Percentiles rank a stretch among this genome's conserved stretches.
These are phyloP conservation scores for Pammene aurita DNA, from an alignment of 2,888 invertebrate genomes.

Conservation along the genomic window DNA sequence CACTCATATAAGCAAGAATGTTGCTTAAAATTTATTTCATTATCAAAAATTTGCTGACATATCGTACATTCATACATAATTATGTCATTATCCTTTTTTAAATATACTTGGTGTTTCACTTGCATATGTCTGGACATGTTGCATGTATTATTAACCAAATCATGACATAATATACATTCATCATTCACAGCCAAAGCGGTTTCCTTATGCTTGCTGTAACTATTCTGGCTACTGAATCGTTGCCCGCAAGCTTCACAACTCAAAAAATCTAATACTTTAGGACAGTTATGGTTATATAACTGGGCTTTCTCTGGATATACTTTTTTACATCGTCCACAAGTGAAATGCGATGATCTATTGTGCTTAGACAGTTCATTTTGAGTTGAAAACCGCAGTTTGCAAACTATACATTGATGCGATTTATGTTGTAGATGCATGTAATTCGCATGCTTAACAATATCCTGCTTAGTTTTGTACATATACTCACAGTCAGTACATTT, in stretches of 20 bases:
- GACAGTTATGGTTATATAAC: slow-evolving; percentile 19
- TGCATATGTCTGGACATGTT: slow-evolving; percentile 36
- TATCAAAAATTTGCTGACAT: not conserved
- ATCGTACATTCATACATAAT: slow-evolving; percentile 22
- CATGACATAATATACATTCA: slow-evolving; percentile 12
- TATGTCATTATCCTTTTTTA: slow-evolving; percentile 1
- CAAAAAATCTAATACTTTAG: not conserved
- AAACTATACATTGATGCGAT: slow-evolving; percentile 21
- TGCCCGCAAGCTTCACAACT: slow-evolving; percentile 29
- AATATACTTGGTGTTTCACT: slow-evolving; percentile 19
- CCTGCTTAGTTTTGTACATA: slow-evolving; percentile 23
- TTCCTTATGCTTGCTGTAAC: slow-evolving; percentile 20
- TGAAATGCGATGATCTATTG: slow-evolving; percentile 6
- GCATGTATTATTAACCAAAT: slow-evolving; percentile 15
- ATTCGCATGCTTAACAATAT: slow-evolving; percentile 34
- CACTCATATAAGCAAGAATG: slow-evolving; percentile 30
- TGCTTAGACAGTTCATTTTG: slow-evolving; percentile 22
- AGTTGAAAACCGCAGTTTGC: slow-evolving; percentile 22
- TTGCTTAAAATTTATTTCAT: not conserved
- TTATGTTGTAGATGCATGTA: slow-evolving; percentile 25
- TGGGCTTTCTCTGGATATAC: slow-evolving; percentile 21
- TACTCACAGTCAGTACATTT: slow-evolving; percentile 27
- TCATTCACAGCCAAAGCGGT: slow-evolving; percentile 12
- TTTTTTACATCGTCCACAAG: slow-evolving; percentile 25
- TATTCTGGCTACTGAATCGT: not conserved